Base-by-base conservation (phyloP, 2,113 vertebrate genomes). In the Mus spicilegus region DNA sequence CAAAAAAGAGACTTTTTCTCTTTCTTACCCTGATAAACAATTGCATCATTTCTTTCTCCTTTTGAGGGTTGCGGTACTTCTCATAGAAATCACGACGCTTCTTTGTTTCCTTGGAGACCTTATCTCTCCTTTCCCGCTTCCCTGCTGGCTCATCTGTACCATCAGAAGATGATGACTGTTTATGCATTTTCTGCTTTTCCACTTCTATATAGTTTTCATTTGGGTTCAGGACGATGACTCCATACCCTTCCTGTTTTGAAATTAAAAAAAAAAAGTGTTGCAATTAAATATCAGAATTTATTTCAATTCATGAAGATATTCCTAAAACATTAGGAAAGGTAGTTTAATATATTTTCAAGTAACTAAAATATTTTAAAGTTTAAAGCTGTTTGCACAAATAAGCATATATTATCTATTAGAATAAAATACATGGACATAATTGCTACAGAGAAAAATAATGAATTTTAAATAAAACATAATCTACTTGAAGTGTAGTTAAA, bases 191-290 rank as follows among this genome's bases (percentile, higher is more conserved):
- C 51, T 98, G 98, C 98, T 99, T 99, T 98, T 99, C 99, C 97
- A 99, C 98, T 98, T 99, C 99, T 98, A 99, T 99, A 98, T 99
- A 99, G 99, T 99, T 99, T 99, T 99, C 99, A 94, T 99, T 99
- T 97, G 99, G 99, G 99, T 99, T 99, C 98, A 99, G 98, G 93
- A 99, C 99, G 98, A 99, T 99, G 97, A 99, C 99, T 89, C 99
- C 99, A 93, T 99, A 99, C 94, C 99, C 99, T 97, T 99, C 99
- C 99, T 99, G 96, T 98, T 98, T 98, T 77, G 89, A 97, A 97
- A 96, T 78, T 93, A 95, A 95, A 97, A 95, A 96, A 84, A 85
- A 96, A 61, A 65, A 65, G 85, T 98, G 97, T 98, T 95, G 98
- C 88, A 90, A 98, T 94, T 97, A 97, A 97, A 92, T 95, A 39